Base-by-base conservation (phyloP, 2,797 vertebrate genomes). In the Philypnodon macrostomus region DNA sequence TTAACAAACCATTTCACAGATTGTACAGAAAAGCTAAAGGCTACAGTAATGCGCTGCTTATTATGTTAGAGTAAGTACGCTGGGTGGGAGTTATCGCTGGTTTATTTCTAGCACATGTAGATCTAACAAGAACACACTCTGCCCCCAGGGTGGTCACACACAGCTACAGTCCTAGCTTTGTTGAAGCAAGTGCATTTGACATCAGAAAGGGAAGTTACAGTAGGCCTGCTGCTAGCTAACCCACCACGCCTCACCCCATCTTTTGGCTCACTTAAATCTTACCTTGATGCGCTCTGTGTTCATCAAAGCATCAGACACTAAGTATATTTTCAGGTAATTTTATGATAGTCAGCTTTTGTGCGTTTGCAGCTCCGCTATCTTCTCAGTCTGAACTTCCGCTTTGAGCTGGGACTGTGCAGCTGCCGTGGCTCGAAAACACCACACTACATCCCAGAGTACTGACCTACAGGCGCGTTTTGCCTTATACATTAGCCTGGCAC, bases 391-490 rank as follows among this genome's bases (percentile, higher is more conserved):
- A 34, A 12, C 3, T 47, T 47, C 45, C 45, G 45, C 18, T 47
- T 47, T 24, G 31, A 47, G 45, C 44, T 9, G 31, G 7, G 42
- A 30, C 24, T 6, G 11, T 31, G 16, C 29, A 21, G 42, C 36
- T 21, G 15, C 15, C 26, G 15, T n/a, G 42, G 6, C 41, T 27
- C n/a, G 32, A 5, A 30, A 7, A 5, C 31, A 2, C 18, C 2
- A 1, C 8, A n/a, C 6, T 46, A 0, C 16, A 10, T 29, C 45
- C 45, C 45, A 11, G 18, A 34, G 19, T 47, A 3, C 0, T 6
- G 19, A 47, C 45, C 16, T 18, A 9, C 31, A 47, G 45, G 45
- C 45, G 24, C 31, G 1, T 19, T 10, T 4, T 15, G 45, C 0
- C 4, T 18, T 21, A 7, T 18, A n/a, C 7, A n/a, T 27, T 2